Evolutionary conservation across 2,888 invertebrate genomes (phyloP).

Genomic region (Eilema griseolum): DNA sequence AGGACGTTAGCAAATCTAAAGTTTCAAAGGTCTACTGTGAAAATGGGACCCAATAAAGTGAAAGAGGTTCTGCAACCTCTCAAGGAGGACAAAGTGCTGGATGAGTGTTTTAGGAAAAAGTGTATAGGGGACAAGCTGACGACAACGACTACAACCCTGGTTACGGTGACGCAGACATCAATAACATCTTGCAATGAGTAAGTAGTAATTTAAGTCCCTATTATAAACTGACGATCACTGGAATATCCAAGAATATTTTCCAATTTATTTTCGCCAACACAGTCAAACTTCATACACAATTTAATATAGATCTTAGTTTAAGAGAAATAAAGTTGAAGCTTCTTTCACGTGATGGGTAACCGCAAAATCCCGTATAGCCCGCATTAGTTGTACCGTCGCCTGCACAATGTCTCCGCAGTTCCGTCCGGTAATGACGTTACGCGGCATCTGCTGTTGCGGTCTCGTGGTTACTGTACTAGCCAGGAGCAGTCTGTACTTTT

Average conservation of each 20-base stretch:
- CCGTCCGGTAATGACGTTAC: slow-evolving; percentile 60
- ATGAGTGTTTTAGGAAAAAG: slow-evolving; percentile 72
- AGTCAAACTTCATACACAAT: neutral
- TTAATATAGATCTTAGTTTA: slow-evolving; percentile 1
- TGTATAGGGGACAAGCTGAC: slow-evolving; percentile 78
- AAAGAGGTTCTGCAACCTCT: slow-evolving; percentile 77
- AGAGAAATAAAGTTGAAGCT: slow-evolving; percentile 23
- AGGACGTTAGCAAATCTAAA: slow-evolving; percentile 75
- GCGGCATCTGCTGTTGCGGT: slow-evolving; percentile 65
- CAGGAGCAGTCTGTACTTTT: neutral
- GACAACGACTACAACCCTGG: slow-evolving; percentile 79
- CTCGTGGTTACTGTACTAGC: slow-evolving; percentile 45
- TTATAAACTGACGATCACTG: neutral
- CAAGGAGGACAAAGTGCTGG: slow-evolving; percentile 73
- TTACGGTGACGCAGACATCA: slow-evolving; percentile 81
- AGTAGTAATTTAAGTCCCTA: slow-evolving; percentile 60
- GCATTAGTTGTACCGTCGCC: slow-evolving; percentile 32
- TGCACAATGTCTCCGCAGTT: slow-evolving; percentile 45
- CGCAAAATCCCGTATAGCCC: slow-evolving; percentile 40
- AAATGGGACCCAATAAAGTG: slow-evolving; percentile 74
- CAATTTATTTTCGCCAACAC: neutral
- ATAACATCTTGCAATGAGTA: slow-evolving; percentile 83
- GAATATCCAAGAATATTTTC: neutral
- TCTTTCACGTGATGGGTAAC: neutral
- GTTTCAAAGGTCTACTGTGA: slow-evolving; percentile 79